Evolutionary conservation across 2,888 invertebrate genomes (phyloP), one percentile per base, ranked within the genome.

Genomic region (Sericinus montela): DNA sequence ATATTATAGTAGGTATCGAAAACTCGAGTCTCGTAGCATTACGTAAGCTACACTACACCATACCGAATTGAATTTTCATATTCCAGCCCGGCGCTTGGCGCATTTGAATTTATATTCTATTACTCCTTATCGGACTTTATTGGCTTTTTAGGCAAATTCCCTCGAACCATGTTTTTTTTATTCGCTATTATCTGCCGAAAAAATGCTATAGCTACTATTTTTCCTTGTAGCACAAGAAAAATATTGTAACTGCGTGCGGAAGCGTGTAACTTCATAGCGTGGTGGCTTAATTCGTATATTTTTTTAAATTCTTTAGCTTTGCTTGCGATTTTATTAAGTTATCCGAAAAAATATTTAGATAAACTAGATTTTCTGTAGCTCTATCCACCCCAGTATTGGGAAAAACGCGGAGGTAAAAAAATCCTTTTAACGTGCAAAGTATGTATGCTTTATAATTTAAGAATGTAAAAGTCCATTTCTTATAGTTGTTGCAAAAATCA

Each of bases 51-150:
- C 55, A 55, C 47, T 48, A 54, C 16, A 19, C 41, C 37, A 53
- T 58, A 59, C 57, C 69, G 72, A 69, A 72, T 75, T 72, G 75
- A 75, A 75, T 72, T 78, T 76, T 74, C 69, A 77, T 74, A 62
- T 62, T 54, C 57, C 56, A 58, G 58, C 56, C 57, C 53, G 56
- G 59, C 56, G 52, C 51, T 56, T 60, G 58, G 54, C 68, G 65
- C 65, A 71, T 70, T 65, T 62, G 65, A 66, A 65, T 66, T 68
- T 63, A 67, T 65, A 63, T 67, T 66, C 64, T 58, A 62, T 68
- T 61, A 53, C 61, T 60, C 58, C 55, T 64, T 63, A 66, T 63
- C 57, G 57, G 54, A 57, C 58, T 65, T 58, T 55, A 59, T 58
- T 58, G 46, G 47, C 48, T 51, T 43, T 56, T 55, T 41, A 38